Evolutionary conservation across 2,113 vertebrate genomes (phyloP).

Genomic region (Donacobius atricapilla): DNA sequence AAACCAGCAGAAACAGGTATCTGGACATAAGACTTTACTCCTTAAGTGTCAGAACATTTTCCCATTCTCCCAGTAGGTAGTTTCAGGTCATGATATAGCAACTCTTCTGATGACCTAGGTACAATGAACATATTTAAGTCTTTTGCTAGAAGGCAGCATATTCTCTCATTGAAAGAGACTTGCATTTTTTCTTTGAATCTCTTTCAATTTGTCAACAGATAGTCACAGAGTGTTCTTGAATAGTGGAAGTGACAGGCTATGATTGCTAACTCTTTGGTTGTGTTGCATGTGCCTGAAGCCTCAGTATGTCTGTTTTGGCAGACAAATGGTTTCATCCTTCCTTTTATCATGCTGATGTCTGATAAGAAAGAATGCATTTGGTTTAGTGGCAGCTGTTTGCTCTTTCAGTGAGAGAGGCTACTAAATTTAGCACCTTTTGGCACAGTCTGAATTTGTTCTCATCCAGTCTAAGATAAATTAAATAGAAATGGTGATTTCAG

Average conservation of each 20-base stretch:
- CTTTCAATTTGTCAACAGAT: slow-evolving; percentile 1
- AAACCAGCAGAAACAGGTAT: not conserved
- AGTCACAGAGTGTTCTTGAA: not conserved
- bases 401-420: not conserved
- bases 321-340: slow-evolving; percentile 5
- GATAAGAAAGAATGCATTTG: slow-evolving; percentile 14
- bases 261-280: not conserved
- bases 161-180: not conserved
- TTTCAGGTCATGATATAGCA: not conserved
- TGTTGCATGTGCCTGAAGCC: not conserved
- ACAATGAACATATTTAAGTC: not conserved
- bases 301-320: not conserved
- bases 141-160: not conserved
- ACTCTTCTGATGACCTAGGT: not conserved
- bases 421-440: slow-evolving; percentile 16
- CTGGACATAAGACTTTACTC: not conserved
- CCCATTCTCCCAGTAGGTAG: not conserved
- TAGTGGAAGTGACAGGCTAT: not conserved
- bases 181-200: not conserved
- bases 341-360: slow-evolving; percentile 1
- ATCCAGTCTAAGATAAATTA: not conserved
- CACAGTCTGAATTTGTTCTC: not conserved
- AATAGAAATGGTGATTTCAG: not conserved
- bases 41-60: not conserved
- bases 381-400: slow-evolving; percentile 19